A percentile compares a stretch with the other conserved stretches of the same genome.
Conservation (phyloP, 2,113 vertebrate species). For the Rhabdornis inornatus region DNA sequence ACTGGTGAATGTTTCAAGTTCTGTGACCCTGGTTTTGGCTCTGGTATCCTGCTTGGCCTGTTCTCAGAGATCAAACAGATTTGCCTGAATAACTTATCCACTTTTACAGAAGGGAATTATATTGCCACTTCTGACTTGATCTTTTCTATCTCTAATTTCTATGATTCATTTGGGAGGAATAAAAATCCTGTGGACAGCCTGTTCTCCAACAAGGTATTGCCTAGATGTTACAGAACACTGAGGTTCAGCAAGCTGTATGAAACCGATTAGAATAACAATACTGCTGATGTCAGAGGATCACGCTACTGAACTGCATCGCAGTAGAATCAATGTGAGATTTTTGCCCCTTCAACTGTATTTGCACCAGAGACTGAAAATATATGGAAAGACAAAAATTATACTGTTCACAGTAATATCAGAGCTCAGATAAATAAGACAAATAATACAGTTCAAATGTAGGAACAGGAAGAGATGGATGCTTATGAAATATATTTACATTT, state of each 20-base stretch:
- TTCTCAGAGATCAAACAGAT: slow-evolving; percentile 22
- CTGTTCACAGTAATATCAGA: background rate
- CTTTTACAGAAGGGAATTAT: slow-evolving; percentile 45
- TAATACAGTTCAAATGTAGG: background rate
- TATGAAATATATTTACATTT: background rate
- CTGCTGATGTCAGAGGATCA: slow-evolving; percentile 38
- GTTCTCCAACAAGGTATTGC: slow-evolving; percentile 10
- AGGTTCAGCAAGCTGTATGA: background rate
- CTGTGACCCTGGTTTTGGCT: background rate
- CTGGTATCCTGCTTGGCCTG: background rate
- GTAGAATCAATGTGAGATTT: background rate
- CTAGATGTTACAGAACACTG: slow-evolving; percentile 21
- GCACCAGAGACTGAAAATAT: background rate
- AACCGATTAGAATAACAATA: background rate
- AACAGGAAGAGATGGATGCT: background rate
- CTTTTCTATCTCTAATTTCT: slow-evolving; percentile 30
- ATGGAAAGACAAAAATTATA: background rate
- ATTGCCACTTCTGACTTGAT: slow-evolving; percentile 12
- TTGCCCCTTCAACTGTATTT: background rate
- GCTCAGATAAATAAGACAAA: background rate
- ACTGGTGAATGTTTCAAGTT: background rate
- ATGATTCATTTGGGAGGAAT: background rate
- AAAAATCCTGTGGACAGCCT: background rate
- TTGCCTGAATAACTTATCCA: slow-evolving; percentile 40
- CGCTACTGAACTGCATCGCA: background rate